Base-by-base conservation (phyloP, 2,888 invertebrate genomes). In the Pristionchus entomophagus region DNA sequence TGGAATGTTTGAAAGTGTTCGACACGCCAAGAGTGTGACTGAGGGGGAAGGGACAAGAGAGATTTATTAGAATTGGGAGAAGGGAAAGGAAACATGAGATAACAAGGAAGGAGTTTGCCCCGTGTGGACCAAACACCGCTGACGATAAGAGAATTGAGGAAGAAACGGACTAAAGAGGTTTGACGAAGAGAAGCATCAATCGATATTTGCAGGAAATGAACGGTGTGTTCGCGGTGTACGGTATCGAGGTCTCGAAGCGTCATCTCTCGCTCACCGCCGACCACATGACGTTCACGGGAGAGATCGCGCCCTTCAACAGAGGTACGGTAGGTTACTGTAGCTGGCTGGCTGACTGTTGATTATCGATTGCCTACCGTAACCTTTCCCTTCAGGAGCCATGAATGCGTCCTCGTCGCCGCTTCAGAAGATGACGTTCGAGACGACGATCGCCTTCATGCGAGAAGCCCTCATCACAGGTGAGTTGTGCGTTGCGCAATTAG, bases 361-460 rank as follows among this genome's bases (percentile, higher is more conserved):
- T n/a, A n/a, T 59, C 59, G 26, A 59, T 35, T 0, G 22, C 6
- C 38, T 62, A 84, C 56, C 35, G 56, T 82, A 53, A 53, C 73
- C 35, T 41, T 81, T 65, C 49, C n/a, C 0, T 86, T 32, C 83
- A 87, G 89, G 90, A 73, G 93, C 97, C 14, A 97, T 99, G 96
- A 96, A 96, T 91, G 95, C 96, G 81, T 96, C 96, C n/a, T 95
- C 97, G 0, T 99, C 99, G 0, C 97, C 98, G 0, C 94, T 99
- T 29, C 99, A 99, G 94, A 97, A 98, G 94, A 99, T 99, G 97
- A 97, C 97, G 0, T 99, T 98, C 93, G 99, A 99, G 94, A 97
- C 98, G 0, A 96, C 97, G 4, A 94, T 97, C 88, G 95, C 95
- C 89, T 98, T 98, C 94, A 94, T 99, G 88, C 96, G 96, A 91